phyloP scores from a whole-genome alignment of 2,113 vertebrate genomes.

The Catharus minimus region DNA sequence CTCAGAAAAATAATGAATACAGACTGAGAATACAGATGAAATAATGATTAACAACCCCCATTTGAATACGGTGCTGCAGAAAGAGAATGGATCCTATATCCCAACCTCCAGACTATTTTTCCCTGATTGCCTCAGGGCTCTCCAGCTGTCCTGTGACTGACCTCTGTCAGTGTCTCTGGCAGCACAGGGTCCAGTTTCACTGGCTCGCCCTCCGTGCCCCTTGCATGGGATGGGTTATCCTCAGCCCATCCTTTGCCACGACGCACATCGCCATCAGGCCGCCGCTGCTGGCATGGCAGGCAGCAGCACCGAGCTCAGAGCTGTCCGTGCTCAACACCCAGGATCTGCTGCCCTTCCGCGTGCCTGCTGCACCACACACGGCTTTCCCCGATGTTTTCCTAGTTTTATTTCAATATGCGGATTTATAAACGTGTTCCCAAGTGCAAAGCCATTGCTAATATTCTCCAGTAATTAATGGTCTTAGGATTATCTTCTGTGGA shows the following conservation, averaged over 20 bases:
- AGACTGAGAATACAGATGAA: not conserved
- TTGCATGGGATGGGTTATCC: not conserved
- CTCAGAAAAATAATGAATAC: not conserved
- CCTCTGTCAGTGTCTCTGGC: not conserved
- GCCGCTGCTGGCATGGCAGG: not conserved
- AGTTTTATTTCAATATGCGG: not conserved
- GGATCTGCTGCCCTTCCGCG: not conserved
- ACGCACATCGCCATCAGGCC: constrained; percentile 5
- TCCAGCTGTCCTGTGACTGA: not conserved
- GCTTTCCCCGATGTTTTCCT: not conserved
- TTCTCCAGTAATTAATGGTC: not conserved
- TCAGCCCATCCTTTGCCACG: no score
- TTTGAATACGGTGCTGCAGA: fast-evolving
- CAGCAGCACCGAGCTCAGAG: not conserved
- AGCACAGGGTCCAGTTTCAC: not conserved
- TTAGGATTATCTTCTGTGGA: not conserved
- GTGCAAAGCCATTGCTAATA: not conserved
- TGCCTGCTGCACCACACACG: no score
- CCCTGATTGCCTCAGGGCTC: not conserved
- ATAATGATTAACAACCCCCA: fast-evolving
- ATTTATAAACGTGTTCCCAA: not conserved
- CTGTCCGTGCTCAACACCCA: fast-evolving
- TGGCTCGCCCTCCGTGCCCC: fast-evolving
- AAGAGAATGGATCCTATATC: not conserved
- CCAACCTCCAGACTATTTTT: not conserved